Percentiles rank a stretch among this genome's conserved stretches.
Conservation (phyloP, 2,888 invertebrate species). For the Andrena chrysosceles region DNA sequence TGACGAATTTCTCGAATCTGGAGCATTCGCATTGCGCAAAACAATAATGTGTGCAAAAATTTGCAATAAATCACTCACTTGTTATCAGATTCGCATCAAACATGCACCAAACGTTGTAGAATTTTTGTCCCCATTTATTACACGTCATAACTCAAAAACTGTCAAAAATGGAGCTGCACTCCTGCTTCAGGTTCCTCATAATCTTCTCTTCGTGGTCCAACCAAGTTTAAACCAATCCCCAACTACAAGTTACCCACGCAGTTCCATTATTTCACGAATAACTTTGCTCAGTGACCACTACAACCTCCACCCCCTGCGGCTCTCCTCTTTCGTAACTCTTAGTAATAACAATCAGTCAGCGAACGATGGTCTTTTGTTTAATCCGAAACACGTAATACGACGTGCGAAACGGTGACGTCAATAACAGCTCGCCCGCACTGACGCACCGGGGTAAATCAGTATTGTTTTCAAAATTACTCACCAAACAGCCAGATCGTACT, state of each 20-base stretch:
- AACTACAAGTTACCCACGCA: neutral
- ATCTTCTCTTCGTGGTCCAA: too few relatives aligned
- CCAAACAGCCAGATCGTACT: neutral
- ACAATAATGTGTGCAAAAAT: too few relatives aligned
- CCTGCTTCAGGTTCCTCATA: too few relatives aligned
- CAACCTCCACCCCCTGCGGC: neutral
- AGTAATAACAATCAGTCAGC: neutral
- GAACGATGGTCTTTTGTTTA: constrained; percentile 2
- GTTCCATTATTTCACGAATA: neutral
- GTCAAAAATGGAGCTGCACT: too few relatives aligned
- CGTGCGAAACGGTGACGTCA: constrained; percentile 54
- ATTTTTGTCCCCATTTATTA: too few relatives aligned
- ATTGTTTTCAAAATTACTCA: constrained; percentile 61
- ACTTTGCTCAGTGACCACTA: constrained; percentile 3
- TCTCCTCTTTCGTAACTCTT: neutral
- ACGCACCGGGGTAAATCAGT: constrained; percentile 52
- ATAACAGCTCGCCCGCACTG: constrained; percentile 34
- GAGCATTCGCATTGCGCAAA: too few relatives aligned
- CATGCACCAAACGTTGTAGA: too few relatives aligned
- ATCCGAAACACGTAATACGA: constrained; percentile 39
- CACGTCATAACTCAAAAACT: too few relatives aligned
- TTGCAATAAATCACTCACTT: too few relatives aligned
- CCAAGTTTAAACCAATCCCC: neutral
- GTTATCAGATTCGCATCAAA: too few relatives aligned
- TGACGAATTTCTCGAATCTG: too few relatives aligned